phyloP scores from a whole-genome alignment of 2,113 vertebrate genomes.

The Calypte anna region DNA sequence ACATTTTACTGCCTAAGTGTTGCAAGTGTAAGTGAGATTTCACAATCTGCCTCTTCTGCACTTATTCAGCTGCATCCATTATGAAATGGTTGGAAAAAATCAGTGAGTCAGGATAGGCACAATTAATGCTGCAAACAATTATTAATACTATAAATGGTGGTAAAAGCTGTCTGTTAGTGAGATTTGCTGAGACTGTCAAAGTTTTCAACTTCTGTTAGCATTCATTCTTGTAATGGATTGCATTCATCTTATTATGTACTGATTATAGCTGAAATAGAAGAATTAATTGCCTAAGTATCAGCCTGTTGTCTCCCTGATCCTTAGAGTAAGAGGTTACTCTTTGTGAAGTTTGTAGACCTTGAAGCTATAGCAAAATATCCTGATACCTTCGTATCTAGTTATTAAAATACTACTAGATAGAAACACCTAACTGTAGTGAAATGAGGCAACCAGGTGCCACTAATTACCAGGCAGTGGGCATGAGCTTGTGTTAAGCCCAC shows the following conservation, averaged over 20 bases:
- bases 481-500: too few relatives aligned
- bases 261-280: background rate
- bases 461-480: too few relatives aligned
- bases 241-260: background rate
- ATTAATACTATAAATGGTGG: background rate
- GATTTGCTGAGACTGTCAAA: background rate
- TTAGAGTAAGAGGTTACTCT: background rate
- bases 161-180: background rate
- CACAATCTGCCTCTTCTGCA: background rate
- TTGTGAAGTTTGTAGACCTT: background rate
- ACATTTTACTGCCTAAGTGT: background rate
- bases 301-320: background rate
- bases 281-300: background rate
- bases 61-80: background rate
- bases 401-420: background rate
- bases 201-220: background rate
- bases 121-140: background rate
- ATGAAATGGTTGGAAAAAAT: background rate
- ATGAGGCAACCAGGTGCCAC: too few relatives aligned
- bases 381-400: background rate
- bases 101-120: background rate
- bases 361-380: background rate
- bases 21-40: conserved; percentile 1
- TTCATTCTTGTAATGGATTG: background rate
- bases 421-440: background rate